Evolutionary conservation across 2,113 vertebrate species (phyloP), one percentile per base, ranked within the genome.

Genomic region (Clarias gariepinus): DNA sequence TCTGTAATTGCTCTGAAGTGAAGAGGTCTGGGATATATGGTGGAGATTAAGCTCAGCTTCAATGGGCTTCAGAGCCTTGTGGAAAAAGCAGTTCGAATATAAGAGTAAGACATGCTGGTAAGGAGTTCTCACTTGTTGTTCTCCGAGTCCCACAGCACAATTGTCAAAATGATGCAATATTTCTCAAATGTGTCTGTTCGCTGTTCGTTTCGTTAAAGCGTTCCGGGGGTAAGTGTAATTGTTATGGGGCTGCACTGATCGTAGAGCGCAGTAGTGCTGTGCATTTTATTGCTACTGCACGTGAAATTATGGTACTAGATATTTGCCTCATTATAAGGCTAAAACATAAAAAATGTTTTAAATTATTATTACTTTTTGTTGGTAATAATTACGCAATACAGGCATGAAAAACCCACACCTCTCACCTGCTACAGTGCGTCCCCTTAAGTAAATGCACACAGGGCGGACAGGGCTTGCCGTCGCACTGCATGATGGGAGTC

Each of bases 401-500:
- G 52, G 78, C 57, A 16, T 69, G 30, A 25, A 25, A 41, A 41
- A 23, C 58, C 11, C 53, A 57, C 13, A 33, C 28, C 71, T 55
- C n/a, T 94, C 91, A 95, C 95, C 94, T 94, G 92, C 9, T 83
- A 89, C 25, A 93, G 66, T 28, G 86, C 9, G 1, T 93, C 92
- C 71, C 91, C 92, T 88, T 92, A 87, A 89, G 91, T 92, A 92
- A 91, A 93, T 61, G 92, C 55, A 58, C 81, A 61, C 80, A 96
- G 90, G 84, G 94, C 88, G 73, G 84, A 82, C 57, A 93, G 80
- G 77, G 95, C 94, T 69, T 93, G 92, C 78, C 88, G 91, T 82
- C 90, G 94, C 89, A 95, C 95, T 66, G 92, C 90, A 86, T 90
- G 86, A 74, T 94, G 91, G 84, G 93, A 88, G 87, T 96, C 95